Evolutionary conservation across 23 tunicate genomes (phyloP), one percentile per base, ranked within the genome.

Genomic region (Ascidia mentula): DNA sequence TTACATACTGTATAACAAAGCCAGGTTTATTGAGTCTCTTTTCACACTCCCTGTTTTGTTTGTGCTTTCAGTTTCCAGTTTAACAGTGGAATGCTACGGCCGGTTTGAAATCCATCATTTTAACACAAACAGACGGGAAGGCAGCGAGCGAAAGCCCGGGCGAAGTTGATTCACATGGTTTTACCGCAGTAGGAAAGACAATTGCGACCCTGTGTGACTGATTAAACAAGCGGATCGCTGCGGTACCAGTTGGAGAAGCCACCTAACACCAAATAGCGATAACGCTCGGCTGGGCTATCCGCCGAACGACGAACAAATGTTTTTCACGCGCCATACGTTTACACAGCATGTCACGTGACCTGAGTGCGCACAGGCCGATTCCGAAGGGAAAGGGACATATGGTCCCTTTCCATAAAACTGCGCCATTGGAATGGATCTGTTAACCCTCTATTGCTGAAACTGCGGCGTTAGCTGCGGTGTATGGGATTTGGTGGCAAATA

Each of bases 311-410:
- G 7, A 53, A 28, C 65, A 53, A 53, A 53, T 53, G 65, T 53
- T 53, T 53, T 53, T 53, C 65, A 53, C 65, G 65, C 7, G 65
- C 65, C 65, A 53, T 53, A 53, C 65, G 65, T 53, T 53, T 53
- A 28, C 65, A 53, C 65, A 53, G 65, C 65, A 9, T n/a, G 12
- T 9, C 65, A 53, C 65, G 65, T 53, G 65, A 53, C 65, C 12
- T 9, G 65, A 53, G 65, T 5, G n/a, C n/a, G n/a, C n/a, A n/a
- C n/a, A n/a, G n/a, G n/a, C n/a, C n/a, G 65, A 53, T 53, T 53
- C 65, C 65, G 65, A 53, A 53, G 65, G 65, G 65, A 53, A 53
- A 53, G 13, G 65, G 28, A 9, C 65, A 53, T 53, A 53, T 53
- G 65, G 65, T 53, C 1, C 65, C 65, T 9, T 5, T 3, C 65